Evolutionary conservation across 2,888 invertebrate genomes (phyloP), one percentile per base, ranked within the genome.

Genomic region (Dolomedes plantarius): DNA sequence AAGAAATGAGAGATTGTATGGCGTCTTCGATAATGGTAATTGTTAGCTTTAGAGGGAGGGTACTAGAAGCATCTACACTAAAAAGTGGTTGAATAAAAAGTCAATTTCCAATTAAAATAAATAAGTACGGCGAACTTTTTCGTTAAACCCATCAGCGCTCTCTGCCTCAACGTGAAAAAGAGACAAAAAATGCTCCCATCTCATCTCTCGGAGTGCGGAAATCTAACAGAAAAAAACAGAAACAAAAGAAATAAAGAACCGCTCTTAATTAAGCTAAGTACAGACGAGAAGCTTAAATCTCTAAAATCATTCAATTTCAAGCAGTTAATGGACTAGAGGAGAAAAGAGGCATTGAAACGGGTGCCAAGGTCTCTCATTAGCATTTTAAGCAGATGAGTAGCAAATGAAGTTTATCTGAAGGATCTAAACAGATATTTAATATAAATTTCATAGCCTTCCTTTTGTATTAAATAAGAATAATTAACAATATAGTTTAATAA

Each of bases 81-180:
- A 46, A 46, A 46, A 16, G n/a, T 2, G 19, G 0, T 56, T 56
- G 56, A 23, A 56, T 56, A 56, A 19, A 56, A 56, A 56, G 56
- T 23, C 56, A 56, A 56, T 23, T 56, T 56, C 56, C 56, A 56
- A 56, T 56, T 56, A 56, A 56, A 56, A 56, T 56, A 56, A 56
- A 56, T 56, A 56, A n/a, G 23, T 23, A 23, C 56, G 56, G 56
- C 56, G 56, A 56, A 56, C 5, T 56, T 56, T 56, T 56, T 56
- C 56, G 16, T 23, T 23, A n/a, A 56, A 6, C 23, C 23, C 23
- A 56, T 56, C 56, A 56, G 5, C 56, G 5, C 13, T 0, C 23
- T 19, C 1, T 19, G 56, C 23, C 23, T 6, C 56, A 2, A 23
- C 16, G 46, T 16, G 46, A 46, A 46, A 23, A 56, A 16, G 19